Evolutionary conservation across 2,797 vertebrate genomes (phyloP), one percentile per base, ranked within the genome.

Genomic region (Lacerta bilineata): DNA sequence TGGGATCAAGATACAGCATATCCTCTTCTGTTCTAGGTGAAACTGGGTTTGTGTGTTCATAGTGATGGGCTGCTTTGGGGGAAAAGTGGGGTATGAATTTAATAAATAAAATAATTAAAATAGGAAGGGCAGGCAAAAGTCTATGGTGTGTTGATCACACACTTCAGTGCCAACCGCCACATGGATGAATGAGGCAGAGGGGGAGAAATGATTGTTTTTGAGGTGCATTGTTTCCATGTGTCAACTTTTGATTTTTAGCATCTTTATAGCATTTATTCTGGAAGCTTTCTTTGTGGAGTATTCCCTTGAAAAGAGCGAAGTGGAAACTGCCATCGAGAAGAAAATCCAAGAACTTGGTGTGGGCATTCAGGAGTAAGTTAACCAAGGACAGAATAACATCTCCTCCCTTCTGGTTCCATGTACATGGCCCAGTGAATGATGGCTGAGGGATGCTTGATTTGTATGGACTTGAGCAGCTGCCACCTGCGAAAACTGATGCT

Each of bases 251-350:
- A 39, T 84, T 91, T 95, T 18, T 94, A 99, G 99, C 46, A 99
- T 99, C 95, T 99, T 99, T 0, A 97, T 99, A 92, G 98, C 98
- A 0, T 99, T 99, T 88, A 98, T 99, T 83, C 94, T 99, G 82
- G 99, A 99, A 94, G 98, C 98, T 0, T 99, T 99, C 96, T 98
- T 99, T 89, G 97, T 99, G 91, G 98, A 99, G 76, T 99, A 99
- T 90, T 98, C 98, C 0, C 83, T 99, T 80, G 98, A 98, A 80
- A 99, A 98, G 91, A 98, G 98, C n/a, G 97, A 98, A 92, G 96
- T 99, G 36, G 98, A 99, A 95, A 98, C 98, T 0, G 97, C 98
- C 8, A 97, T 99, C 17, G 99, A 99, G 95, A 98, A 91, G 96
- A 99, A 98, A 94, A 99, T 99, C 13, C 97, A 98, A 92, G 98